Base-by-base conservation (phyloP, 2,797 vertebrate genomes). In the Sebastes alutus region DNA sequence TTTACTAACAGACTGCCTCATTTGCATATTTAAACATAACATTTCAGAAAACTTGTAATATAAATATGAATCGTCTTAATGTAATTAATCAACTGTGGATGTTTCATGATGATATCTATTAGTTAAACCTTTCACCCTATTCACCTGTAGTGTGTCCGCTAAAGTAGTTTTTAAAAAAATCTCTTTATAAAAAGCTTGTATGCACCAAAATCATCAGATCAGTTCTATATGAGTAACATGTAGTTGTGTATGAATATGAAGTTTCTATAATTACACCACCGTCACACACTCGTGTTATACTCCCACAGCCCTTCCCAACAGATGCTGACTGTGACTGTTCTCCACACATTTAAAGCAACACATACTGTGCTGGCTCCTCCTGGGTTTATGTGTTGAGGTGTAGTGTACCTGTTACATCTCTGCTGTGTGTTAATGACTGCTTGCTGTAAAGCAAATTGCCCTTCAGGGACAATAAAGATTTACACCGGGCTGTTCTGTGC, bases 381-480 rank as follows among this genome's bases (percentile, higher is more conserved):
- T 22, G 74, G 60, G 32, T 78, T 46, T 58, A 23, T 55, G 42
- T 54, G 49, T 25, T 33, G 58, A 77, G 61, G 71, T 81, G 84
- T 23, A 64, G 52, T 54, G 49, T 80, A 83, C 83, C 85, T 84
- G 80, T 69, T 74, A 63, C 58, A 33, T 85, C 61, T 64, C 76
- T 27, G 72, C 88, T 83, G 64, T 66, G 70, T 65, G 83, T 81
- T 88, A 89, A 89, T 88, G 75, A 80, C 80, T 72, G 56, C 32
- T 78, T 80, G 84, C 66, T 61, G 72, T 80, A 89, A 87, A 88
- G 70, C 67, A 78, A 91, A 87, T 81, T 86, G 86, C 74, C 84
- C 85, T 92, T 85, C 66, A 54, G 89, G 86, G 81, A 90, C 82
- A 85, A 89, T 90, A 87, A 88, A 90, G 88, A 89, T 89, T 89